Conservation (phyloP, 2,797 vertebrate species). For the Melanotaenia parkinsoni region DNA sequence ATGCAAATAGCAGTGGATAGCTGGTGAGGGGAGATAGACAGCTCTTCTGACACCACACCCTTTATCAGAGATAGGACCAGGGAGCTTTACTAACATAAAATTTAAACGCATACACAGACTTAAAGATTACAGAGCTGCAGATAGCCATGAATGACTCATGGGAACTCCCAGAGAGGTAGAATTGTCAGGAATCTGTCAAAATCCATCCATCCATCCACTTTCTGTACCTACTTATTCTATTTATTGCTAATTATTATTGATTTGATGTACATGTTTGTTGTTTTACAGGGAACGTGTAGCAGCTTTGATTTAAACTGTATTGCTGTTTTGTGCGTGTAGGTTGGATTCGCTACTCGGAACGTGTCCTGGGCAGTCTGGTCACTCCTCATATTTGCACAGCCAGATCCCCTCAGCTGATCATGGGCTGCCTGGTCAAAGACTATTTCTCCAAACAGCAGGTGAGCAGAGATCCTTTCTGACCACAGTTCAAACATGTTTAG, state of each 20-base stretch:
- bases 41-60: conserved; percentile 63
- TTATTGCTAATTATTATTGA: too few species aligned
- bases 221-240: too few species aligned
- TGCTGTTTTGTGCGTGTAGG: conserved; percentile 75
- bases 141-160: too few species aligned
- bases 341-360: conserved; percentile 95
- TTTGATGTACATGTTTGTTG: not conserved
- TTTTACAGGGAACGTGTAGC: not conserved
- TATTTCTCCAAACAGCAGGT: conserved; percentile 94
- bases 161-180: too few species aligned
- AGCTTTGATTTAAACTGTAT: not conserved
- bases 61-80: conserved; percentile 41
- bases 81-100: not conserved
- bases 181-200: too few species aligned
- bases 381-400: conserved; percentile 95
- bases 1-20: conserved; percentile 44
- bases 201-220: too few species aligned
- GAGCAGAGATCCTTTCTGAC: conserved; percentile 13
- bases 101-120: not conserved
- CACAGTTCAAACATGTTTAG: too few species aligned
- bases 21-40: conserved; percentile 69
- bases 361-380: conserved; percentile 90
- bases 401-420: conserved; percentile 95
- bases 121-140: not conserved
- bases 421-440: conserved; percentile 95